A percentile compares a stretch with the other conserved stretches of the same genome.
phyloP scores from a whole-genome alignment of 2,113 vertebrate genomes.

The Varanus salvator region DNA sequence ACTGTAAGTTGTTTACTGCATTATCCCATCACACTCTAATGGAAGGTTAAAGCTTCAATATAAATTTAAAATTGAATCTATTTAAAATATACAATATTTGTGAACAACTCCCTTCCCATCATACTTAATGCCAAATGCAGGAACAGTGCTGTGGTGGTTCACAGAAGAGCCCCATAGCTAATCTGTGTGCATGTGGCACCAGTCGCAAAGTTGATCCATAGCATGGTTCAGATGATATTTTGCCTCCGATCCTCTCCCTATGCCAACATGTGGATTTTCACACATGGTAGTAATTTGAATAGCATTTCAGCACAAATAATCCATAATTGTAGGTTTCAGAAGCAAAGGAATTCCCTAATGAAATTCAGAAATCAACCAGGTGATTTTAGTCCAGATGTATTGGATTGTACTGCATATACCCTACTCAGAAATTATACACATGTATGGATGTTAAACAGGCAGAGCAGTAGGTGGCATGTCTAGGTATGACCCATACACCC shows the following conservation, averaged over 20 bases:
- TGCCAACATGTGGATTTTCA: neutral
- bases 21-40: neutral
- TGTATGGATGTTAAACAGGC: neutral
- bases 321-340: neutral
- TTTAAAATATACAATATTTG: slow-evolving; percentile 9
- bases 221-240: neutral
- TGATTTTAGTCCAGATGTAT: neutral
- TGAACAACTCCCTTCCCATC: neutral
- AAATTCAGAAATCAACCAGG: neutral
- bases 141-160: neutral
- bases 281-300: neutral
- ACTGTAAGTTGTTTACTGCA: slow-evolving; percentile 2
- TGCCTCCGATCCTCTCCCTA: neutral
- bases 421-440: neutral
- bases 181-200: neutral
- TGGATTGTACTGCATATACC: neutral
- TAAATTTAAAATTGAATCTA: neutral
- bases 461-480: no score
- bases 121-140: neutral
- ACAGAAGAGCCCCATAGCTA: neutral
- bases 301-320: neutral
- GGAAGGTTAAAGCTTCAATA: neutral
- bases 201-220: neutral
- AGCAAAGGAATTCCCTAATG: neutral
- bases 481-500: neutral